Conservation (phyloP, 2,888 invertebrate species). For the Ophioninae sp. region DNA sequence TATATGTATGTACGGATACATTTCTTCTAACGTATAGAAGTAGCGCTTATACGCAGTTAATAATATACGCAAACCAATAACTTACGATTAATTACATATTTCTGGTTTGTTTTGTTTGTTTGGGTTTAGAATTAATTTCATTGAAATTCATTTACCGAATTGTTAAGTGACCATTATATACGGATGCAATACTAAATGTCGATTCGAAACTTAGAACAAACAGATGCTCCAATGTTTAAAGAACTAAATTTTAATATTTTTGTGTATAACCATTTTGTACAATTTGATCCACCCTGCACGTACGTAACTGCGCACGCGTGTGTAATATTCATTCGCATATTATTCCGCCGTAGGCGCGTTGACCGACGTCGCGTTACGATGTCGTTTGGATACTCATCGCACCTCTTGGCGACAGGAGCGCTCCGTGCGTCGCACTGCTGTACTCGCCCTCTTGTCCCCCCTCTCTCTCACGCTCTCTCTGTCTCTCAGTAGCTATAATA, state of each 20-base stretch:
- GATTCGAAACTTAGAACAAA: too few relatives aligned
- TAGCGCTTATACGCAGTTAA: too few relatives aligned
- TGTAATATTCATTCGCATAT: slow-evolving; percentile 11
- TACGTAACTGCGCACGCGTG: neutral
- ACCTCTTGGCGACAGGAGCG: slow-evolving; percentile 30
- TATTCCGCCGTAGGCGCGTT: slow-evolving; percentile 21
- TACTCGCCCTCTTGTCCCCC: neutral
- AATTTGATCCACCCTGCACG: neutral
- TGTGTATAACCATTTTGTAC: neutral
- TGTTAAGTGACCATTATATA: too few relatives aligned
- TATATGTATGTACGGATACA: too few relatives aligned
- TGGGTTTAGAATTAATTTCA: too few relatives aligned
- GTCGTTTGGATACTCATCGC: slow-evolving; percentile 56
- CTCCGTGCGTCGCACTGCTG: slow-evolving; percentile 1
- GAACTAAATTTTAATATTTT: neutral
- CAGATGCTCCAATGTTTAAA: too few relatives aligned
- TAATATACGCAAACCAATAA: too few relatives aligned
- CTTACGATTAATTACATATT: too few relatives aligned
- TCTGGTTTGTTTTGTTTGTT: too few relatives aligned
- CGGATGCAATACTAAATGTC: too few relatives aligned
- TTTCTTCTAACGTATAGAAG: too few relatives aligned
- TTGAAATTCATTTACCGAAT: too few relatives aligned
- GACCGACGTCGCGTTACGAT: slow-evolving; percentile 49
- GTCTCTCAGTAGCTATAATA: slow-evolving; percentile 15
- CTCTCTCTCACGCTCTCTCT: neutral